Evolutionary conservation across 2,888 invertebrate genomes (phyloP).

Genomic region (Amiota minor): DNA sequence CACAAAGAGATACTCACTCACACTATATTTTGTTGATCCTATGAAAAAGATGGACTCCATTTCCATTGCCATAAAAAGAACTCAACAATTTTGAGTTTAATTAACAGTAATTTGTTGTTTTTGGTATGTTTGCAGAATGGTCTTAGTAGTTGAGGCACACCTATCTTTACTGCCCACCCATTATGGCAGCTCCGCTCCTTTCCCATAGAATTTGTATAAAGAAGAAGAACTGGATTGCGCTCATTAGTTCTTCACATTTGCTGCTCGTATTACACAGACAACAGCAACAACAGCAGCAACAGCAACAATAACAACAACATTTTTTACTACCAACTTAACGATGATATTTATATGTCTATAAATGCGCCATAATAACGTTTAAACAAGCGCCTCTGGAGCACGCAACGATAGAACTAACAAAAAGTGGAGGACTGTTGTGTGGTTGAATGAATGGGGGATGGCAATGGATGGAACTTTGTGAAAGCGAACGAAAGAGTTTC

Average conservation of each 20-base stretch:
- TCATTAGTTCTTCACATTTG: conserved; percentile 46
- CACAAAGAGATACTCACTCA: too few species aligned
- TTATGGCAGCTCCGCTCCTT: background rate
- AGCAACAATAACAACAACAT: conserved; percentile 29
- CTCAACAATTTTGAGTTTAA: conserved; percentile 61
- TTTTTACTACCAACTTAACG: conserved; percentile 60
- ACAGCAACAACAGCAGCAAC: background rate
- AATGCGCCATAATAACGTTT: conserved; percentile 61
- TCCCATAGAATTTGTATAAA: background rate
- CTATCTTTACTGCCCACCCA: conserved; percentile 47
- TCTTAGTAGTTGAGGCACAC: conserved; percentile 15
- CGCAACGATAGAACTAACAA: background rate
- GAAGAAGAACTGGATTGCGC: conserved; percentile 31
- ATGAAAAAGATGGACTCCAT: background rate
- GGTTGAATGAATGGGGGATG: background rate
- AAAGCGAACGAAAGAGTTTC: background rate
- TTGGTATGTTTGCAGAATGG: conserved; percentile 1
- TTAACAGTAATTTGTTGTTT: conserved; percentile 57
- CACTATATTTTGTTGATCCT: background rate
- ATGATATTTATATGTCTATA: conserved; percentile 61
- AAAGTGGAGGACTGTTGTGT: background rate
- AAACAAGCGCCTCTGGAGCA: conserved; percentile 37
- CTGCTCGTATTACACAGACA: conserved; percentile 5
- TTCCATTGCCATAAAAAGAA: background rate
- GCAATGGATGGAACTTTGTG: background rate